Conservation (phyloP, 2,797 vertebrate species). For the Anomalospiza imberbis region DNA sequence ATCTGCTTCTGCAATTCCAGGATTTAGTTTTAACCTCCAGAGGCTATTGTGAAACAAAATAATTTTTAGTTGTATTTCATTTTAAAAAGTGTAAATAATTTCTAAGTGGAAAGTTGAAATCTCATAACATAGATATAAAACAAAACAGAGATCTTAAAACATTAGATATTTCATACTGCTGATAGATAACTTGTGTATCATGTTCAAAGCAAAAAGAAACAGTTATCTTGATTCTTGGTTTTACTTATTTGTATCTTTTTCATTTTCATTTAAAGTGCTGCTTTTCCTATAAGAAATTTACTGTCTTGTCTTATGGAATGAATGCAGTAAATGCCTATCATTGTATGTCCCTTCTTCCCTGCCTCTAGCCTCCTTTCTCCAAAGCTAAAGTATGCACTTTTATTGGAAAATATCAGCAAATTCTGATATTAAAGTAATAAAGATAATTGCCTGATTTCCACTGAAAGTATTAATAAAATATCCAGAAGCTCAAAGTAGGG, state of each 20-base stretch:
- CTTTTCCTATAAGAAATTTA: background rate
- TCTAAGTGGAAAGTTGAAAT: background rate
- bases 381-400: background rate
- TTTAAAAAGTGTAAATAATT: background rate
- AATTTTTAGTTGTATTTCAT: background rate
- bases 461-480: constrained; percentile 14
- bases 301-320: background rate
- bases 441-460: constrained; percentile 14
- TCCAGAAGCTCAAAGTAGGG: background rate
- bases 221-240: background rate
- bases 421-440: constrained; percentile 21
- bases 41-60: background rate
- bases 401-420: background rate
- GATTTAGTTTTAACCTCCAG: background rate
- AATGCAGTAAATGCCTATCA: background rate
- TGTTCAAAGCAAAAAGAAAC: background rate
- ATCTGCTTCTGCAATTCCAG: background rate
- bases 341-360: background rate
- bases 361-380: background rate
- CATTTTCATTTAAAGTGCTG: background rate
- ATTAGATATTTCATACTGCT: background rate
- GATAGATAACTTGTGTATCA: background rate
- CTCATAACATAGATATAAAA: background rate
- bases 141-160: background rate
- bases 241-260: background rate